These are phyloP conservation scores for Aricia agestis DNA, from an alignment of 1,140 invertebrate genomes.

Conservation along the genomic window DNA sequence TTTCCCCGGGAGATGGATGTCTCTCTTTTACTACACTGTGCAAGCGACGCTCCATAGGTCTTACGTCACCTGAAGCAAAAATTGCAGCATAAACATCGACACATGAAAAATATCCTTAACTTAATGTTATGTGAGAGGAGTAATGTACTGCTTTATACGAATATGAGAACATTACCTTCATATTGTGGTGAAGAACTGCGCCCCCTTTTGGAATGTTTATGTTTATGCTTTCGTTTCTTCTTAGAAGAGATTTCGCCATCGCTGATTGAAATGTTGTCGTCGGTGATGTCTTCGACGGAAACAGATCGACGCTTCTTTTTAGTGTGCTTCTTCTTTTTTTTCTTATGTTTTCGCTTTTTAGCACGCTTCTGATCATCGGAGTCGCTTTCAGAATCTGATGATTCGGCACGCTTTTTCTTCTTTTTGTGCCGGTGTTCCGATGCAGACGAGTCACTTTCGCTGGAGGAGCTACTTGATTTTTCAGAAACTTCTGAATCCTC, in stretches of 20 bases:
- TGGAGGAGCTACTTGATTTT: constrained; percentile 61
- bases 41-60: constrained; percentile 42
- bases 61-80: constrained; percentile 33
- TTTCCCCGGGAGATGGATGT: constrained; percentile 52
- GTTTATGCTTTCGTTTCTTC: constrained; percentile 67
- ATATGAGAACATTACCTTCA: constrained; percentile 39
- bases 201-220: constrained; percentile 58
- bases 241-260: constrained; percentile 61
- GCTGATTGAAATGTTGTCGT: constrained; percentile 49
- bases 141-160: background rate
- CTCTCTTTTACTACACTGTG: constrained; percentile 66
- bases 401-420: constrained; percentile 64
- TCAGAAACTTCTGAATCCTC: constrained; percentile 54
- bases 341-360: constrained; percentile 73
- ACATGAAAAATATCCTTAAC: no score
- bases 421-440: constrained; percentile 65
- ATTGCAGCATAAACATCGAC: background rate
- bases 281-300: constrained; percentile 46
- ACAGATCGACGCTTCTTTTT: constrained; percentile 63
- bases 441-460: constrained; percentile 59
- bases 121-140: no score
- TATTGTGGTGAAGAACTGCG: constrained; percentile 44
- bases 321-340: constrained; percentile 71
- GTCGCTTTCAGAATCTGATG: constrained; percentile 61
- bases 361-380: constrained; percentile 57